Base-by-base conservation (phyloP, 2,888 invertebrate genomes). In the Cerastis rubricosa region DNA sequence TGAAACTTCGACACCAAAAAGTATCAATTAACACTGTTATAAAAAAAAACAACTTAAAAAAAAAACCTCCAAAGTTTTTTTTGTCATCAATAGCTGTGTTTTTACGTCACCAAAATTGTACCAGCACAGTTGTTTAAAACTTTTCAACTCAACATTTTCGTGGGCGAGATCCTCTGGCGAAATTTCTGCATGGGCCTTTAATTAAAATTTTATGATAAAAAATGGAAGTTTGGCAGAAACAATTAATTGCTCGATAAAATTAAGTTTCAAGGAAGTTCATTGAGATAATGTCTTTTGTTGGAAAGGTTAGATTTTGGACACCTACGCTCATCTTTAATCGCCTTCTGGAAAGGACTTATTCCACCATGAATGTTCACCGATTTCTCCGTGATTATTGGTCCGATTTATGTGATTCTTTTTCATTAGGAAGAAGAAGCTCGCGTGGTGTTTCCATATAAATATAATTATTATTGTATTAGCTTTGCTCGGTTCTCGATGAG, bases 121-220 rank as follows among this genome's bases (percentile, higher is more conserved):
- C 14, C 54, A 81, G 22, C 35, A 40, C 22, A 51, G 65, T 63
- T 67, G 22, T 47, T 43, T 29, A 8, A 61, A 84, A 87, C 43
- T 77, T 77, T 73, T 68, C 19, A 64, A 84, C 69, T 64, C 68
- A 45, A 70, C 19, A 76, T 72, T 76, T 74, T 61, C 47, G 35
- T 70, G 54, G 70, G 43, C 11, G 29, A 12, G 2, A 61, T 54
- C 54, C 68, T 59, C 17, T 45, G 22, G 12, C 70, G n/a, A 79
- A 84, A 72, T 67, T 67, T 71, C 40, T 57, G 14, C 45, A 40
- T 40, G 51, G 43, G 19, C 9, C 51, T 57, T 80, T 81, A 76
- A 85, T 85, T 74, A 85, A 76, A 85, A 69, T 69, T 66, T 61
- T 59, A 51, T 59, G 51, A 74, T 49, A 74, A 75, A 80, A 84